A percentile compares a stretch with the other conserved stretches of the same genome.
These are phyloP conservation scores for Felis chaus DNA, from an alignment of 2,113 vertebrate species.

Conservation along the genomic window DNA sequence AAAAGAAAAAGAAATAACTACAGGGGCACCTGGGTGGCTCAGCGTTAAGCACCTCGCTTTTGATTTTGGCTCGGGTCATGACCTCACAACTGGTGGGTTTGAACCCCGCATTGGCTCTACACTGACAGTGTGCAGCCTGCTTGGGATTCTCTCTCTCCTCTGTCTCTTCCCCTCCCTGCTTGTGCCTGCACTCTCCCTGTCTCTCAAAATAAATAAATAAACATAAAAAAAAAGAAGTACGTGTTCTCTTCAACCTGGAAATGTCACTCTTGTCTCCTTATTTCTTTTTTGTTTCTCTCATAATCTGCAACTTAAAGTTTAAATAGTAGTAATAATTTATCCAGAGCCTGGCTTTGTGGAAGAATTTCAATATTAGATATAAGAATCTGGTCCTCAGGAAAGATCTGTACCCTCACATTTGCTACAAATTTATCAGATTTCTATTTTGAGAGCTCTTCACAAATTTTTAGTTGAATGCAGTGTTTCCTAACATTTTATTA, in stretches of 20 bases:
- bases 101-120: no score
- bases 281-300: neutral
- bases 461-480: neutral
- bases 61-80: no score
- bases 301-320: neutral
- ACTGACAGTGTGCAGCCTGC: no score
- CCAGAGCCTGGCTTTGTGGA: neutral
- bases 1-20: neutral
- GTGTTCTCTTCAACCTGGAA: neutral
- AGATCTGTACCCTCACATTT: neutral
- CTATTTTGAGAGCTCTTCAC: neutral
- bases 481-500: neutral
- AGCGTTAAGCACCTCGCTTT: no score
- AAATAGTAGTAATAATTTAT: slow-evolving; percentile 5
- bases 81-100: no score
- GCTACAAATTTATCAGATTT: neutral
- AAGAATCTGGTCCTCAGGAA: neutral
- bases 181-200: no score
- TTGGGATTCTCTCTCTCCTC: no score
- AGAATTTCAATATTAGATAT: neutral
- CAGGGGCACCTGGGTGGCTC: no score
- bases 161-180: no score
- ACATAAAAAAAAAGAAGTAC: no score
- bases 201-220: no score
- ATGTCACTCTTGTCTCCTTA: neutral